Conservation (phyloP, 2,113 vertebrate species). For the Cavia aperea region DNA sequence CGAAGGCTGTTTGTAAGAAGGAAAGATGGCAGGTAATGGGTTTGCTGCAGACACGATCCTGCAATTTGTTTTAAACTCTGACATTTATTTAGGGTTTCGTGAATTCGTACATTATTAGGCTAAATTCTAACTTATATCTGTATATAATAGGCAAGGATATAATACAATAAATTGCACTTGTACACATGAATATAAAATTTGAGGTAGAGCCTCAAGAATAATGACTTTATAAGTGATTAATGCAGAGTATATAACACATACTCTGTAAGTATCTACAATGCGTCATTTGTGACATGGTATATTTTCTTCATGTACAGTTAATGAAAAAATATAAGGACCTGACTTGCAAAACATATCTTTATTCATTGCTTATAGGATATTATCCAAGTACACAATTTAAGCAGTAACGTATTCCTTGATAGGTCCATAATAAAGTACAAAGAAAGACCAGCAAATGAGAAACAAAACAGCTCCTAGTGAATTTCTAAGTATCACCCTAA, state of each 20-base stretch:
- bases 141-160: constrained; percentile 98
- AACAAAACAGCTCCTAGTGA: constrained; percentile 79
- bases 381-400: constrained; percentile 95
- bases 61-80: constrained; percentile 83
- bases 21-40: constrained; percentile 35
- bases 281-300: constrained; percentile 83
- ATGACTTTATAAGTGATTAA: constrained; percentile 89
- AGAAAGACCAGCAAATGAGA: constrained; percentile 81
- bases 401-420: constrained; percentile 91
- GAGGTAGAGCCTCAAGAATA: constrained; percentile 99
- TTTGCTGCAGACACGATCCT: constrained; percentile 47
- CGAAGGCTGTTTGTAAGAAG: constrained; percentile 66
- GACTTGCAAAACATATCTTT: constrained; percentile 92
- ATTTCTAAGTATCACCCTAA: constrained; percentile 81
- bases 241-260: constrained; percentile 81
- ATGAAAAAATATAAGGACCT: constrained; percentile 83
- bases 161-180: constrained; percentile 97
- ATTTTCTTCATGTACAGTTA: constrained; percentile 80
- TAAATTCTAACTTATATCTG: constrained; percentile 90
- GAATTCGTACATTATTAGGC: constrained; percentile 89
- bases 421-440: constrained; percentile 94
- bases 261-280: constrained; percentile 81
- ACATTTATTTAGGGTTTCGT: constrained; percentile 95
- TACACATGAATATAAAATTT: constrained; percentile 99
- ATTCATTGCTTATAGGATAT: constrained; percentile 90